phyloP scores from a whole-genome alignment of 2,888 invertebrate species.

The Heliconius erato region DNA sequence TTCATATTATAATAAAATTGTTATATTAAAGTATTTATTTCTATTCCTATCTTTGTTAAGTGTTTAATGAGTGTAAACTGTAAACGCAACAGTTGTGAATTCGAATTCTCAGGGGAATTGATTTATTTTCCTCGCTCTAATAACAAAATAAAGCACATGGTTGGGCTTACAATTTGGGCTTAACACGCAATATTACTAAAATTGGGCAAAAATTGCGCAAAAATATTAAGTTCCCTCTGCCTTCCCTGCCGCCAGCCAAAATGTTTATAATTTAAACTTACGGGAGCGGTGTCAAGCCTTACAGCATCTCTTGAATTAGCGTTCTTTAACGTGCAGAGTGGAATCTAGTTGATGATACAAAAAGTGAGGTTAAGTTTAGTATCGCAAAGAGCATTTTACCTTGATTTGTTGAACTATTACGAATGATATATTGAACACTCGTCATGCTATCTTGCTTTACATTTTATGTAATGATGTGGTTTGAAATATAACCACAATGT shows the following conservation, averaged over 20 bases:
- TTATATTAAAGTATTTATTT: too few relatives aligned
- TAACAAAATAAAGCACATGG: too few relatives aligned
- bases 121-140: too few relatives aligned
- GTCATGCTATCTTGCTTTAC: neutral
- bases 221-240: too few relatives aligned
- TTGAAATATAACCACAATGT: neutral
- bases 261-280: neutral
- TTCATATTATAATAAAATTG: too few relatives aligned
- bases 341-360: slow-evolving; percentile 32
- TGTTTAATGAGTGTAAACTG: neutral
- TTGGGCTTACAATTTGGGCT: too few relatives aligned
- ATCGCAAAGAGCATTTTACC: neutral
- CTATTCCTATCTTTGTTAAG: too few relatives aligned
- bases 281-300: slow-evolving; percentile 12
- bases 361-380: slow-evolving; percentile 31
- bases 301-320: neutral
- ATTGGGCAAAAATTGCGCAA: too few relatives aligned
- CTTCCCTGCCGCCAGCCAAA: neutral
- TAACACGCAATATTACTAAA: too few relatives aligned
- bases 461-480: neutral
- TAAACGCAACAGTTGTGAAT: neutral
- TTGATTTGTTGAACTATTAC: neutral
- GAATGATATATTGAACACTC: neutral
- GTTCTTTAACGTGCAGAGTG: neutral
- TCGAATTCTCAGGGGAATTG: neutral